Base-by-base conservation (phyloP, 2,888 invertebrate genomes). In the Sisyra nigra region DNA sequence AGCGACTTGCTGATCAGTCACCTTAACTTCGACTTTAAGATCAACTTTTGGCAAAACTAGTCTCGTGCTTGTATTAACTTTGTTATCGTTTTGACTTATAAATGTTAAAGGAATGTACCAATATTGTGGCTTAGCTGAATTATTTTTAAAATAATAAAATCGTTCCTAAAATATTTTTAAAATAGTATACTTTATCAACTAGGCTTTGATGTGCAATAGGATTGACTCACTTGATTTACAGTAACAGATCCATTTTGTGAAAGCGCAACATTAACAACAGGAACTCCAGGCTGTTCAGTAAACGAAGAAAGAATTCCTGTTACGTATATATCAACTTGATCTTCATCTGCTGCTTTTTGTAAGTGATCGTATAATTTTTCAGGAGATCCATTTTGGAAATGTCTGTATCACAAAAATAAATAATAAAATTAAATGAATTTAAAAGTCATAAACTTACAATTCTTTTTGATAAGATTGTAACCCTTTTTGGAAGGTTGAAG, bases 231-330 rank as follows among this genome's bases (percentile, higher is more conserved):
- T 24, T 24, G 24, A 24, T 24, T 24, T 5, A 24, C 5, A 7
- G 24, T 24, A 24, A 24, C 24, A 7, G 24, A 24, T 5, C 24
- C 24, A 24, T 24, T 24, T 24, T 24, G 5, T 24, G 24, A 3
- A 24, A 24, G 24, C 6, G 17, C 42, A 1, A 75, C 70, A 2
- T 57, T 64, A 5, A 78, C 52, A 1, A 78, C 55, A 0, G 78
- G 80, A 52, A 65, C 72, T 3, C 77, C 75, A 24, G 69, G 59
- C 52, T 74, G 71, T 3, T 63, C 61, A 0, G 73, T 71, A 80
- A 80, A 81, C 2, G 67, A 66, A 35, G 65, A 58, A 65, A 80
- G 68, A 50, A 78, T 59, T 4, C 61, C 58, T 7, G 63, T 58
- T 1, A 70, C 61, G 24, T 65, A 10, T 15, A 14, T 13, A 3